Conservation (phyloP, 1,140 invertebrate genomes). For the Antheraea pernyi region DNA sequence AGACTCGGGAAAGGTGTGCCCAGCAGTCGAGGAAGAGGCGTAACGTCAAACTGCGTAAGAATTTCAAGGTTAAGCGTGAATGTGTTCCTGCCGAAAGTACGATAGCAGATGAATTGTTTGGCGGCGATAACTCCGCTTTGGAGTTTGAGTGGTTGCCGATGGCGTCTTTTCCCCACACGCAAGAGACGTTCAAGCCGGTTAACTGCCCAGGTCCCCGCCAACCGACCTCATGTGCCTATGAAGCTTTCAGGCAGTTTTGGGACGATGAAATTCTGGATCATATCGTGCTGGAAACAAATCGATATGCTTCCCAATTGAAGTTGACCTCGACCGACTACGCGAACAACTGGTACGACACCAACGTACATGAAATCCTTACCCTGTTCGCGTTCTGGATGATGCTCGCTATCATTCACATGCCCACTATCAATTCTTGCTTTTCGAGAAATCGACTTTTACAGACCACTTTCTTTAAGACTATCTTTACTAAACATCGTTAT, state of each 20-base stretch:
- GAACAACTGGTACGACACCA: constrained; percentile 26
- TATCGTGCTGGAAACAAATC: constrained; percentile 29
- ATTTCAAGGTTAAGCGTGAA: neutral
- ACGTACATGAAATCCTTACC: constrained; percentile 23
- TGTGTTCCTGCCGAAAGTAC: neutral
- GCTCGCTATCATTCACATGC: constrained; percentile 24
- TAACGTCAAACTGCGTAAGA: neutral
- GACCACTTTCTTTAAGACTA: constrained; percentile 22
- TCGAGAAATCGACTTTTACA: constrained; percentile 16
- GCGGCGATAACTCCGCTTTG: neutral
- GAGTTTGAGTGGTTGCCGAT: neutral
- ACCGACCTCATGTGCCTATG: neutral
- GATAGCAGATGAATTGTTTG: neutral
- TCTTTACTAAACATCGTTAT: constrained; percentile 16
- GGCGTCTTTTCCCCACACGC: neutral
- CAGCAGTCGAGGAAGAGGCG: neutral
- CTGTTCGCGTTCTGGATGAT: constrained; percentile 29
- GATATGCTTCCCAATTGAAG: constrained; percentile 27
- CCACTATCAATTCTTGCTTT: constrained; percentile 28
- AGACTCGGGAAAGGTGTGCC: neutral
- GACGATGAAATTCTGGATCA: constrained; percentile 10
- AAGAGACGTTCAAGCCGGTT: neutral
- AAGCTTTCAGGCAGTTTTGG: constrained; percentile 5
- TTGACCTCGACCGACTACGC: neutral
- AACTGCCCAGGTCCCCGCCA: neutral